These are phyloP conservation scores for Merluccius polli DNA, from an alignment of 2,797 vertebrate species.

Conservation along the genomic window DNA sequence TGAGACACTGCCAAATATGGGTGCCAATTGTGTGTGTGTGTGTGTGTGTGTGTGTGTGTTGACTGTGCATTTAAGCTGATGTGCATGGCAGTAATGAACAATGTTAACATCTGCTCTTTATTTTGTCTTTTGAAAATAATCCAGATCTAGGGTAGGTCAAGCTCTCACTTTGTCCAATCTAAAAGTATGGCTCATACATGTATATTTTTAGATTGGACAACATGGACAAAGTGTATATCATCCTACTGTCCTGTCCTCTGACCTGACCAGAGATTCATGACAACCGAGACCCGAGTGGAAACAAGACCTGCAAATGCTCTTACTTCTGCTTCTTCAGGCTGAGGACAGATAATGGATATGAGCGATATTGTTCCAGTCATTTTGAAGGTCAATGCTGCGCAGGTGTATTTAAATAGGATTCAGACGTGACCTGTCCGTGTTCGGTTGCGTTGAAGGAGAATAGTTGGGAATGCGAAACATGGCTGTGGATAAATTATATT, in stretches of 20 bases:
- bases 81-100: background rate
- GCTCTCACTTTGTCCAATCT: background rate
- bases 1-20: background rate
- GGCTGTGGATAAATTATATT: background rate
- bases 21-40: background rate
- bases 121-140: background rate
- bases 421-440: background rate
- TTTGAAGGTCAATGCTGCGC: background rate
- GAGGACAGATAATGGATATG: background rate
- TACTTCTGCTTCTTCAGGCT: background rate
- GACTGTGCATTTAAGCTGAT: background rate
- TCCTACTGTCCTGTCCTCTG: background rate
- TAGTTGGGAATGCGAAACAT: background rate
- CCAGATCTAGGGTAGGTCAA: background rate
- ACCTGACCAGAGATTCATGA: background rate
- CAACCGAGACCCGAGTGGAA: background rate
- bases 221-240: background rate
- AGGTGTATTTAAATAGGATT: background rate
- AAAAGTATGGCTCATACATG: background rate
- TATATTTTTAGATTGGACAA: background rate
- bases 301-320: background rate
- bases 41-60: background rate
- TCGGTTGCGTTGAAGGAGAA: background rate
- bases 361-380: background rate
- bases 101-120: background rate